A percentile compares a stretch with the other conserved stretches of the same genome.
Evolutionary conservation across 2,888 invertebrate genomes (phyloP).

Genomic region (Chloromyia formosa): DNA sequence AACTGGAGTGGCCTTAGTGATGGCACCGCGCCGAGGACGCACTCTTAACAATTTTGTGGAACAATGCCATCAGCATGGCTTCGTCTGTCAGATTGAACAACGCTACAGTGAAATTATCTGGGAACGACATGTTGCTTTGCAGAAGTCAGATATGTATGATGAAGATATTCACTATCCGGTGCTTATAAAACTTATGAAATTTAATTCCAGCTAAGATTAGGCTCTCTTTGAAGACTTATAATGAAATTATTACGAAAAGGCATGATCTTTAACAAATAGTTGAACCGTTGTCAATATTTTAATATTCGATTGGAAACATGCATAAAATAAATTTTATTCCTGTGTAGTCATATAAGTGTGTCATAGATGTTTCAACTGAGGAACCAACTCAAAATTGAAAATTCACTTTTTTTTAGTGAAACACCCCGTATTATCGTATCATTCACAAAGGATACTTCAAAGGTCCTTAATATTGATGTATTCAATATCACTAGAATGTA

Average conservation of each 20-base stretch:
- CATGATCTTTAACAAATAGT: too few relatives aligned
- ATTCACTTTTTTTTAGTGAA: neutral
- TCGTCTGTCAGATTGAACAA: constrained; percentile 67
- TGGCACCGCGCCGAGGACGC: constrained; percentile 79
- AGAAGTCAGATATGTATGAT: constrained; percentile 70
- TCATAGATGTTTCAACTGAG: too few relatives aligned
- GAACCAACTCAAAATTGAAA: neutral
- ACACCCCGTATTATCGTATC: neutral
- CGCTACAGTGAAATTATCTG: constrained; percentile 74
- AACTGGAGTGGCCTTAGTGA: constrained; percentile 74
- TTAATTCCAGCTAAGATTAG: constrained; percentile 14
- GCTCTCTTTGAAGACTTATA: too few relatives aligned
- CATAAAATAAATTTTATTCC: too few relatives aligned
- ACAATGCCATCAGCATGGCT: constrained; percentile 70
- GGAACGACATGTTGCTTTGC: constrained; percentile 72
- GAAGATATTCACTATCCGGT: constrained; percentile 78
- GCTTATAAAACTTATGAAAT: constrained; percentile 68
- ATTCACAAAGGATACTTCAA: neutral
- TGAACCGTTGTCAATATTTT: too few relatives aligned
- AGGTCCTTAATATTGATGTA: neutral
- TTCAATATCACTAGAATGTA: too few relatives aligned
- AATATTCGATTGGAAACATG: too few relatives aligned
- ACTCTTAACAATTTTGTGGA: constrained; percentile 76
- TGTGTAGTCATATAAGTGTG: too few relatives aligned
- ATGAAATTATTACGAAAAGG: too few relatives aligned